phyloP scores from a whole-genome alignment of 1,140 invertebrate species.

The Drosophila insularis region DNA sequence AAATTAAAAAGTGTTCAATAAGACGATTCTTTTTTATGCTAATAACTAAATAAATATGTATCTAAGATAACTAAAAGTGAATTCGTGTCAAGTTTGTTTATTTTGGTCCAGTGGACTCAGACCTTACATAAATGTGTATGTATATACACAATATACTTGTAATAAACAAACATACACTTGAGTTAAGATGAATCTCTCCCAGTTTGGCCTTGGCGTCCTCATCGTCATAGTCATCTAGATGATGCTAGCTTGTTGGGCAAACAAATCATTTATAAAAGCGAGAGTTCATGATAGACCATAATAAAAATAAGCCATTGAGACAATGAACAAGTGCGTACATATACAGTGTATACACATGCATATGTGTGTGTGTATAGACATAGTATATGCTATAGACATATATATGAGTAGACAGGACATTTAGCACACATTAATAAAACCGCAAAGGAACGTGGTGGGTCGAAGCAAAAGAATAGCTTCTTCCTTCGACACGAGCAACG shows the following conservation, averaged over 20 bases:
- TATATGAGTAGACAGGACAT: slow-evolving; percentile 66
- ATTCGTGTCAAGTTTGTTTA: too few relatives aligned
- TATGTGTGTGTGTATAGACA: slow-evolving; percentile 48
- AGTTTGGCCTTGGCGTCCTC: slow-evolving; percentile 54
- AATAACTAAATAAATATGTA: too few relatives aligned
- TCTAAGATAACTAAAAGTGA: too few relatives aligned
- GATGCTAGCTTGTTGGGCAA: slow-evolving; percentile 27
- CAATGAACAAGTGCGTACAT: slow-evolving; percentile 18
- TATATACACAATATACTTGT: slow-evolving; percentile 1
- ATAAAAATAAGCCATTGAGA: slow-evolving; percentile 50
- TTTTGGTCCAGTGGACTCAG: too few relatives aligned
- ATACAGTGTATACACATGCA: slow-evolving; percentile 30
- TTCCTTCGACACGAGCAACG: slow-evolving; percentile 36
- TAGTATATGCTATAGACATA: slow-evolving; percentile 37
- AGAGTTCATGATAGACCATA: slow-evolving; percentile 42
- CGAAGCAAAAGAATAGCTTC: slow-evolving; percentile 41
- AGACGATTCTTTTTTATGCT: too few relatives aligned
- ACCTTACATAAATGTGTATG: too few relatives aligned
- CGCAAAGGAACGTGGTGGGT: slow-evolving; percentile 67
- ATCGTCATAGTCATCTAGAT: slow-evolving; percentile 1
- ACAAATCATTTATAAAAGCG: slow-evolving; percentile 48
- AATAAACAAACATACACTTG: slow-evolving; percentile 7
- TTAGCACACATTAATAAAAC: slow-evolving; percentile 78
- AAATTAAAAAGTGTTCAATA: too few relatives aligned
- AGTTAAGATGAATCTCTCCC: slow-evolving; percentile 6